These are phyloP conservation scores for Drosophila nannoptera DNA, from an alignment of 1,140 invertebrate genomes.

Conservation along the genomic window DNA sequence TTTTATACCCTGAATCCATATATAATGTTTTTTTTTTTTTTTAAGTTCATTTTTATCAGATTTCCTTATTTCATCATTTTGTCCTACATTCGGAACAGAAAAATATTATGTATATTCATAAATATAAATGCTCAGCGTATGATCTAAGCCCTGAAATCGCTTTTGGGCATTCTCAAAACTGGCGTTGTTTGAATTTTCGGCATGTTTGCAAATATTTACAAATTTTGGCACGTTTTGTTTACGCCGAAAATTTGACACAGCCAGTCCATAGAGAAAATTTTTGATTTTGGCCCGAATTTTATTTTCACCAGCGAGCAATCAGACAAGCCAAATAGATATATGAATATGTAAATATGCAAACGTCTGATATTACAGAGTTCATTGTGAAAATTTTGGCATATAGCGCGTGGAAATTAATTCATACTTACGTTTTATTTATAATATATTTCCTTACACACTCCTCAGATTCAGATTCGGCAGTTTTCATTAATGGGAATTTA, in stretches of 20 bases:
- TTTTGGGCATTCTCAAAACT: constrained; percentile 28
- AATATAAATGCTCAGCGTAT: constrained; percentile 8
- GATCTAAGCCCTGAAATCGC: constrained; percentile 26
- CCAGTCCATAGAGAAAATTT: constrained; percentile 22
- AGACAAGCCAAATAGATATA: constrained; percentile 20
- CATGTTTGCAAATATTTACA: constrained; percentile 48
- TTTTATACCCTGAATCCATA: no score
- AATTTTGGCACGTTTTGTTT: constrained; percentile 58
- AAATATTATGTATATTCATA: constrained; percentile 7
- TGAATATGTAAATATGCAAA: constrained; percentile 13
- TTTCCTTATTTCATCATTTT: background rate
- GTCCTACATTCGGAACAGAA: background rate
- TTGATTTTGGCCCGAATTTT: constrained; percentile 33
- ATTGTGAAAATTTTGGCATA: background rate
- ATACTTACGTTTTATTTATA: background rate
- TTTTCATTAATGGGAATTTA: background rate
- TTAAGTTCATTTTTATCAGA: no score
- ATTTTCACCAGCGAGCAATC: constrained; percentile 18
- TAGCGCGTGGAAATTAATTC: background rate
- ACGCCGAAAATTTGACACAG: constrained; percentile 42
- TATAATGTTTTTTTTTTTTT: no score
- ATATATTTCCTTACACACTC: background rate
- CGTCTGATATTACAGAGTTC: background rate
- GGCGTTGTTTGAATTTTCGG: constrained; percentile 17
- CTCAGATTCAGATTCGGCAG: background rate